Evolutionary conservation across 2,888 invertebrate genomes (phyloP).

Genomic region (Noctua fimbriata): DNA sequence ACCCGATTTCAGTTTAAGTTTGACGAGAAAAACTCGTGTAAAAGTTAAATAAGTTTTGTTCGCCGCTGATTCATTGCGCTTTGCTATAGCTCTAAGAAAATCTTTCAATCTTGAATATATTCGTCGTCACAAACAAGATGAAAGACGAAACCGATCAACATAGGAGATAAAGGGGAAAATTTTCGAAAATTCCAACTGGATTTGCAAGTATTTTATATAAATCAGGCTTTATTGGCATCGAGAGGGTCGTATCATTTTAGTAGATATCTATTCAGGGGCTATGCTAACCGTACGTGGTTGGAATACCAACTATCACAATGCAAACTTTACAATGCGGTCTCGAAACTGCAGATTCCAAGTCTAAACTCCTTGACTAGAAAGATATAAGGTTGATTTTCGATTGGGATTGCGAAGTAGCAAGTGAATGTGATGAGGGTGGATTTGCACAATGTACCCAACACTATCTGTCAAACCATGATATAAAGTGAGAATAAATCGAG

Average conservation of each 20-base stretch:
- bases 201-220: slow-evolving; percentile 83
- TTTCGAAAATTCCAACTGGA: slow-evolving; percentile 71
- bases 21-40: slow-evolving; percentile 15
- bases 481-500: slow-evolving; percentile 82
- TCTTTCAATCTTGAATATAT: slow-evolving; percentile 31
- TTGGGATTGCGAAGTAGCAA: background rate
- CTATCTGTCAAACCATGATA: slow-evolving; percentile 84
- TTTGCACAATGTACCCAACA: slow-evolving; percentile 79
- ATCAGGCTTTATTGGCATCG: slow-evolving; percentile 87
- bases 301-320: slow-evolving; percentile 77
- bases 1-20: slow-evolving; percentile 28
- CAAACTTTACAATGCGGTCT: slow-evolving; percentile 56
- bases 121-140: slow-evolving; percentile 57
- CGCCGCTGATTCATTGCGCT: slow-evolving; percentile 19
- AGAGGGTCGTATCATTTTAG: slow-evolving; percentile 86
- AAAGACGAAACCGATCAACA: slow-evolving; percentile 48
- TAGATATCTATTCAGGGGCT: slow-evolving; percentile 87
- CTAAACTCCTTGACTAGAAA: slow-evolving; percentile 27
- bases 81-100: slow-evolving; percentile 30
- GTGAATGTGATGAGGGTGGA: slow-evolving; percentile 51
- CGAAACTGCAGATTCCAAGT: slow-evolving; percentile 43
- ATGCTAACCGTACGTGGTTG: slow-evolving; percentile 83
- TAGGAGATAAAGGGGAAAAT: slow-evolving; percentile 58
- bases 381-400: slow-evolving; percentile 57
- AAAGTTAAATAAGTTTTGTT: slow-evolving; percentile 36